Evolutionary conservation across 1,140 invertebrate genomes (phyloP).

Genomic region (Hypothenemus hampei): DNA sequence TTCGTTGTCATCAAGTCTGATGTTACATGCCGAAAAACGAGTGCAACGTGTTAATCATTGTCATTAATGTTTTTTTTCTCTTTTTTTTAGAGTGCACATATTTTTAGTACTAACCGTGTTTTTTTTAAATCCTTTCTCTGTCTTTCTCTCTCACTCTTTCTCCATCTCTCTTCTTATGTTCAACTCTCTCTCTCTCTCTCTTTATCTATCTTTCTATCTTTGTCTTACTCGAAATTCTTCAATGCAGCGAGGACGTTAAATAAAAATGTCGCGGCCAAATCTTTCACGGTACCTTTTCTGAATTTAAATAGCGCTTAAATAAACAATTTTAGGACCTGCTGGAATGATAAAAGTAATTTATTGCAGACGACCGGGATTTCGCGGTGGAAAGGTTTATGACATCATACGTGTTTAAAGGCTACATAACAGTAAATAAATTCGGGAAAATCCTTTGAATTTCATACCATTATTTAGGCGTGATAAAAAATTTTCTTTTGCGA

Average conservation of each 20-base stretch:
- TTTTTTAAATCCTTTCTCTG: no score
- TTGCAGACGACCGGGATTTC: constrained; percentile 9
- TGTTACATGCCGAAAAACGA: not conserved
- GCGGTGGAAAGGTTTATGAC: constrained; percentile 2
- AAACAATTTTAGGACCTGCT: constrained; percentile 15
- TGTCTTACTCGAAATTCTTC: constrained; percentile 6
- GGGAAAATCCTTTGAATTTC: not conserved
- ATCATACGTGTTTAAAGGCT: constrained; percentile 4
- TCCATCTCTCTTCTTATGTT: no score
- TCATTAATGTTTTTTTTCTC: constrained; percentile 2
- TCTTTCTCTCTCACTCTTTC: no score
- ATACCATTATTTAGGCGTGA: not conserved
- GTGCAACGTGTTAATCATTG: constrained; percentile 6
- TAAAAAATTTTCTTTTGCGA: constrained; percentile 1
- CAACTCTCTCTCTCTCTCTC: no score
- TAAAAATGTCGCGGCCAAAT: constrained; percentile 11
- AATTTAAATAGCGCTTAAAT: constrained; percentile 17
- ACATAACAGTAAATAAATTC: not conserved
- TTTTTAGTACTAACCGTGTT: constrained; percentile 1
- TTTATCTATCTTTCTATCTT: no score
- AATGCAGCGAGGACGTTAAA: constrained; percentile 3
- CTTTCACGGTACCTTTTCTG: constrained; percentile 11
- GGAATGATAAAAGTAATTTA: constrained; percentile 14
- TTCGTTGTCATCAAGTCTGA: no score
- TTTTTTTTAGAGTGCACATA: constrained; percentile 1